Conservation (phyloP, 2,113 vertebrate genomes). For the Muntiacus muntjak region DNA sequence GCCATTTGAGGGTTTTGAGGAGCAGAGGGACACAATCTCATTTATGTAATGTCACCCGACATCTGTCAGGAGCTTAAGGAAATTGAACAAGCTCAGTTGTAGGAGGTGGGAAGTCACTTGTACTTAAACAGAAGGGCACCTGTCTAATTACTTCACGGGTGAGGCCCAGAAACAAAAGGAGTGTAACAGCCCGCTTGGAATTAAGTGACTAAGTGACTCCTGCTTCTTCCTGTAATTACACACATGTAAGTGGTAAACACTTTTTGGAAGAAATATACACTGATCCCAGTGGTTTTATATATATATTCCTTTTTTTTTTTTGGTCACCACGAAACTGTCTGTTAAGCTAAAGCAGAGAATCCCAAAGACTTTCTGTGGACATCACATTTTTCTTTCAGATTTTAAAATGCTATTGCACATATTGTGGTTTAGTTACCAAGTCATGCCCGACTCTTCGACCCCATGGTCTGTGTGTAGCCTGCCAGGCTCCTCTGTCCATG, state of each 20-base stretch:
- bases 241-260: neutral
- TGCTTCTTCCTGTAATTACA: neutral
- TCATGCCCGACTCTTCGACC: neutral
- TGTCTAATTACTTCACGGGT: neutral
- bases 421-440: neutral
- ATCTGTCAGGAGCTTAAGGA: neutral
- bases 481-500: neutral
- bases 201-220: neutral
- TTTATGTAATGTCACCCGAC: neutral
- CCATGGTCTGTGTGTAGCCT: neutral
- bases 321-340: constrained; percentile 65
- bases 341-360: constrained; percentile 73
- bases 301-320: neutral
- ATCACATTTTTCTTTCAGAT: constrained; percentile 55
- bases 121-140: neutral
- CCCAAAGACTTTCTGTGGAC: constrained; percentile 19
- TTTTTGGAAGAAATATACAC: neutral
- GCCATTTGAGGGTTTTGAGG: neutral
- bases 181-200: neutral
- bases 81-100: neutral
- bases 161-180: neutral
- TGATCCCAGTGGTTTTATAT: neutral
- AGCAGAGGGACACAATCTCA: neutral
- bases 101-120: neutral
- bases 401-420: constrained; percentile 39